Conservation (phyloP, 2,113 vertebrate genomes). For the Orcinus orca region DNA sequence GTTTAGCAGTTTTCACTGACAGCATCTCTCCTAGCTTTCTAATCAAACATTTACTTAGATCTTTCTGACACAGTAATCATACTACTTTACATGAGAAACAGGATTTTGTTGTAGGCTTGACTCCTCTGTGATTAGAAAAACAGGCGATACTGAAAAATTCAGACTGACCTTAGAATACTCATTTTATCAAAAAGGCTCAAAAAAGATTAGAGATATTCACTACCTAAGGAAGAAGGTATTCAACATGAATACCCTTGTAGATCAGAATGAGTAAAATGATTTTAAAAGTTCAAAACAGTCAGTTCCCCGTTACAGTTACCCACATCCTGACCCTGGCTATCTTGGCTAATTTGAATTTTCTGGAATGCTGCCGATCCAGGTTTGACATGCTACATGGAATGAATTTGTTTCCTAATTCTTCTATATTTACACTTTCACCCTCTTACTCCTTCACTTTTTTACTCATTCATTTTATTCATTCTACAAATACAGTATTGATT, state of each 20-base stretch:
- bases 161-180: neutral
- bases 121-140: conserved; percentile 27
- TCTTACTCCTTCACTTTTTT: neutral
- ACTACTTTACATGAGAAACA: neutral
- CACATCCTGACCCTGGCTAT: too few species aligned
- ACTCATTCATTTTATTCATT: neutral
- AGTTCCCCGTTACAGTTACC: neutral
- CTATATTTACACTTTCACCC: neutral
- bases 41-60: conserved; percentile 30
- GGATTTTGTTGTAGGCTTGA: conserved; percentile 53
- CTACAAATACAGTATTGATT: neutral
- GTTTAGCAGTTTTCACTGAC: neutral
- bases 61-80: neutral
- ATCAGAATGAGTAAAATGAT: neutral
- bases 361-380: neutral
- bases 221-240: neutral
- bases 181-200: conserved; percentile 40
- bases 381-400: neutral
- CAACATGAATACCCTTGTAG: neutral
- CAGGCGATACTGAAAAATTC: neutral
- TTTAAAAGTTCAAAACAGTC: conserved; percentile 35
- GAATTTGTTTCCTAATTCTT: neutral
- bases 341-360: neutral
- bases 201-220: neutral
- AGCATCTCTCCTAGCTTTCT: neutral